Evolutionary conservation across 1,140 invertebrate genomes (phyloP), one percentile per base, ranked within the genome.

Genomic region (Meloidogyne floridensis): DNA sequence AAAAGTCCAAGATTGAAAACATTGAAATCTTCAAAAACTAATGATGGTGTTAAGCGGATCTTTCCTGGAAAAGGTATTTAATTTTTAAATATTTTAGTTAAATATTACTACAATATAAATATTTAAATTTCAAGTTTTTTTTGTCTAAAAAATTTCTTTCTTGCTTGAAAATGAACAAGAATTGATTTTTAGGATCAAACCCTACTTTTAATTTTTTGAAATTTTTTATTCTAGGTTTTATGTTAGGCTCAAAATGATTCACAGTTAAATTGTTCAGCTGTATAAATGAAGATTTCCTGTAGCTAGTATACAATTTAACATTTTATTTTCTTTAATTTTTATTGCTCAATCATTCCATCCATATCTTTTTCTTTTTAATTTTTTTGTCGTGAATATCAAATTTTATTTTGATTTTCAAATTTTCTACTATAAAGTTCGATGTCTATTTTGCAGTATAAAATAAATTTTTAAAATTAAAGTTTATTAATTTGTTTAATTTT

Each of bases 61-160:
- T 47, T 73, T 73, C 51, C 72, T 43, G 51, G 72, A 2, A 73
- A 73, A 73, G 72, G 72, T 73, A 32, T 47, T 4, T 65, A 1
- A n/a, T n/a, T 65, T 8, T 54, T 54, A 32, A 32, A 32, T 32
- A 32, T 32, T 32, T 32, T 32, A 32, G 32, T 32, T 32, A 32
- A 32, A 32, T 32, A 32, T 32, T 32, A 32, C 32, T 32, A 32
- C 32, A 32, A 32, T 32, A 32, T 32, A 32, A 32, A 32, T 32
- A 32, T 32, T 32, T 32, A 32, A 32, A 32, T 32, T 32, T 32
- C 32, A 32, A 32, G 32, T 32, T 32, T 32, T 32, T 32, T 32
- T 32, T 32, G 32, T 32, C 32, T 32, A 32, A 32, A 32, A 32
- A 32, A 32, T 32, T 32, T 32, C 32, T 32, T 32, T 32, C 32